Percentiles rank a stretch among this genome's conserved stretches.
Evolutionary conservation across 2,797 vertebrate species (phyloP).

Genomic region (Fistularia tabacaria): DNA sequence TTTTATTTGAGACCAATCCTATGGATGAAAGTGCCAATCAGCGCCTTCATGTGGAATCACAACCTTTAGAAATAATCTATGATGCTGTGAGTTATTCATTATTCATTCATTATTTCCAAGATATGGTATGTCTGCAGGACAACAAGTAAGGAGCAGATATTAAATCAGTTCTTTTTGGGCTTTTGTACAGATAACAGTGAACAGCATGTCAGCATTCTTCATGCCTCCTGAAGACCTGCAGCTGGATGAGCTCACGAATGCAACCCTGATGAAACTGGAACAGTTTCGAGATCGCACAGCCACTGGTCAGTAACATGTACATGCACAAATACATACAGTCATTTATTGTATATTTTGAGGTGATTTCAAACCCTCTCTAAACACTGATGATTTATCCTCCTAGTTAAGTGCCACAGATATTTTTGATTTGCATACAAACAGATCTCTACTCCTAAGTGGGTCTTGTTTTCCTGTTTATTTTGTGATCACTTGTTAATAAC

Average conservation of each 20-base stretch:
- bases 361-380: background rate
- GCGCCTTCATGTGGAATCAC: conserved; percentile 86
- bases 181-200: conserved; percentile 84
- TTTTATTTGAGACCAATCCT: conserved; percentile 96
- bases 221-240: conserved; percentile 87
- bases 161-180: too few relatives aligned
- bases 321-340: background rate
- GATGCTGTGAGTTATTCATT: conserved; percentile 83
- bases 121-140: too few relatives aligned
- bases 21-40: conserved; percentile 85
- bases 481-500: too few relatives aligned
- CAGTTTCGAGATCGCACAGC: conserved; percentile 95
- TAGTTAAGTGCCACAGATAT: too few relatives aligned
- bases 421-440: too few relatives aligned
- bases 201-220: conserved; percentile 90
- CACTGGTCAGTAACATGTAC: conserved; percentile 77
- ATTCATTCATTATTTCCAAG: too few relatives aligned
- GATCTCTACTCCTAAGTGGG: too few relatives aligned
- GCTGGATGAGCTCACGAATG: conserved; percentile 90
- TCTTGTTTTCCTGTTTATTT: too few relatives aligned
- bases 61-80: conserved; percentile 94
- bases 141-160: too few relatives aligned
- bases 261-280: conserved; percentile 93
- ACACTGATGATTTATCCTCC: too few relatives aligned
- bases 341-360: background rate